These are phyloP conservation scores for Leguminivora glycinivorella DNA, from an alignment of 1,140 invertebrate genomes.

Conservation along the genomic window DNA sequence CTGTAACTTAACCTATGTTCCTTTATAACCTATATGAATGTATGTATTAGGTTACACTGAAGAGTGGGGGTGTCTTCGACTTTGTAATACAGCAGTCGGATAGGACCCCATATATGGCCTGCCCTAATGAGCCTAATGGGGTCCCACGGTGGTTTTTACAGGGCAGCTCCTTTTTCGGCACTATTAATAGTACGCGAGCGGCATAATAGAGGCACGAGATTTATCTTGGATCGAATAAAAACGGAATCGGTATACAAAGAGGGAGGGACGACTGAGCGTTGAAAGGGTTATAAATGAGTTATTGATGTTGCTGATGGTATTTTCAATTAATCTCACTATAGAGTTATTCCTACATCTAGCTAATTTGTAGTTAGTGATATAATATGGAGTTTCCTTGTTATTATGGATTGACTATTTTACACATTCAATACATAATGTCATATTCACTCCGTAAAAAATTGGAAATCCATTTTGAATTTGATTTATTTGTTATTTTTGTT, in stretches of 20 bases:
- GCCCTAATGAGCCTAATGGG: constrained; percentile 10
- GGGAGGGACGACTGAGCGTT: neutral
- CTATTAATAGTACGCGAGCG: constrained; percentile 2
- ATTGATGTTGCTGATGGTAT: neutral
- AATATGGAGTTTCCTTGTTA: too few species aligned
- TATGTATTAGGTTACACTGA: neutral
- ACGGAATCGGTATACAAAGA: neutral
- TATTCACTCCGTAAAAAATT: too few species aligned
- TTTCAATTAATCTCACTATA: neutral
- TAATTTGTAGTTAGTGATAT: too few species aligned
- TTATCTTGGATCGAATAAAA: constrained; percentile 8
- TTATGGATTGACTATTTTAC: too few species aligned
- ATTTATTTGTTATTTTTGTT: too few species aligned
- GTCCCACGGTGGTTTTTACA: constrained; percentile 14
- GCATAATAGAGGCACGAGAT: neutral
- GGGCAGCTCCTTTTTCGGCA: constrained; percentile 6
- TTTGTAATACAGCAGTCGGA: neutral
- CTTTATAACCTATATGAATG: neutral
- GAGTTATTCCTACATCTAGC: too few species aligned
- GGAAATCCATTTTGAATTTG: too few species aligned
- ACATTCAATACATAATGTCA: too few species aligned
- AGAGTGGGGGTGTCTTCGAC: neutral
- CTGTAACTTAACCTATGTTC: neutral
- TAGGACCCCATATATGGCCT: neutral
- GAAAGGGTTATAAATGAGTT: neutral